Base-by-base conservation (phyloP, 1,140 invertebrate species). In the Drosophila pandora region DNA sequence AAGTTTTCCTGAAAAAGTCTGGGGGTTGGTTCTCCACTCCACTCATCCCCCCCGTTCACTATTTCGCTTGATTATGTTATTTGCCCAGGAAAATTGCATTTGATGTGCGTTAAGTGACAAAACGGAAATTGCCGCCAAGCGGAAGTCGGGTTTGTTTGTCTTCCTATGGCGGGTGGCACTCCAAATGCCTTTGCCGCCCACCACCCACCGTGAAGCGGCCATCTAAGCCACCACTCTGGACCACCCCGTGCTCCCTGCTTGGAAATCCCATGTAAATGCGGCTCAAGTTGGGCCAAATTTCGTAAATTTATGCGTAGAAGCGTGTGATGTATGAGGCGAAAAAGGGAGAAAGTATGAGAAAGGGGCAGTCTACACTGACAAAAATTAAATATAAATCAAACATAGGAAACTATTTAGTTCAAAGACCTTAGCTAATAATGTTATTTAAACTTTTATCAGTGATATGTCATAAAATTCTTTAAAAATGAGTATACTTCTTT, bases 31-130 rank as follows among this genome's bases (percentile, higher is more conserved):
- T 64, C 25, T 6, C 0, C 5, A 5, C 25, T 28, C 25, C 39
- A 9, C 21, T 22, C 32, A 25, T 22, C 57, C 28, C 39, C 17
- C 22, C 23, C 34, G n/a, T 30, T 49, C 23, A 23, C 57, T 43
- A 43, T 12, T n/a, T 22, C 22, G 32, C 60, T 55, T 85, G 82
- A 87, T 87, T 87, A 87, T 87, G 79, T 83, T 88, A 88, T 88
- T 87, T 83, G 79, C 65, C 79, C 49, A 79, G 63, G 75, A 88
- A 88, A 87, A 87, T 87, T 87, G 83, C 83, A 88, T 79, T 83
- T 88, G 67, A 87, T 88, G 76, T 76, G 82, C 64, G 57, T 60
- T 76, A 77, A 77, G 78, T 82, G 79, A 64, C 58, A 58, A 73
- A 76, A 67, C 76, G 81, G 82, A 85, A 78, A 87, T 85, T 87